These are phyloP conservation scores for Plecotus auritus DNA, from an alignment of 2,113 vertebrate genomes.

Conservation along the genomic window DNA sequence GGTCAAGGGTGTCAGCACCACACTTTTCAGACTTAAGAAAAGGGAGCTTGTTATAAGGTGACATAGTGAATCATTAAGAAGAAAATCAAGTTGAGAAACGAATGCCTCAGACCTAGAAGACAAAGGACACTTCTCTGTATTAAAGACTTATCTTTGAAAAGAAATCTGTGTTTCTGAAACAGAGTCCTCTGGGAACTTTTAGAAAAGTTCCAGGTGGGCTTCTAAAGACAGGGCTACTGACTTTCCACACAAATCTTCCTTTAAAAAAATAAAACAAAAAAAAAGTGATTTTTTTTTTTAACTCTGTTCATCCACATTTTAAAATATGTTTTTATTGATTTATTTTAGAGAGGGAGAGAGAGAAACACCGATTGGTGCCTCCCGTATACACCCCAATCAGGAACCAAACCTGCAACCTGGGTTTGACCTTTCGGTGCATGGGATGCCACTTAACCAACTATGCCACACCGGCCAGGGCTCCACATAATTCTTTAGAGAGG, in stretches of 20 bases:
- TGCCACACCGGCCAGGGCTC: too few relatives aligned
- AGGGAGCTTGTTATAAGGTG: not conserved
- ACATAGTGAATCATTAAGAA: not conserved
- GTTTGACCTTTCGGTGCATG: too few relatives aligned
- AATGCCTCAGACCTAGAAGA: not conserved
- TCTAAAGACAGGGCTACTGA: not conserved
- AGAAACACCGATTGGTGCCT: too few relatives aligned
- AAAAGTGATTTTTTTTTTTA: too few relatives aligned
- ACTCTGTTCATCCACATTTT: too few relatives aligned
- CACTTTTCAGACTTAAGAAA: not conserved
- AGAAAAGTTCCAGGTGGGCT: not conserved
- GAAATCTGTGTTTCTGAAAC: not conserved
- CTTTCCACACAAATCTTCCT: not conserved
- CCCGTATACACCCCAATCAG: too few relatives aligned
- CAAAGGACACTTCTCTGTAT: not conserved
- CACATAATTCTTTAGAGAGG: not conserved
- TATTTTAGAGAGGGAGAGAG: too few relatives aligned
- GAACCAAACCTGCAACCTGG: too few relatives aligned
- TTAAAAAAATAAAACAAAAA: too few relatives aligned
- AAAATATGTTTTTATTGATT: too few relatives aligned
- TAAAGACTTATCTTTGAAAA: not conserved
- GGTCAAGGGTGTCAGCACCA: not conserved
- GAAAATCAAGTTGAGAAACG: not conserved
- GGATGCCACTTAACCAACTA: too few relatives aligned
- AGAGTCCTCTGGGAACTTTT: not conserved